phyloP scores from a whole-genome alignment of 2,797 vertebrate genomes.

The Sus cebifrons region DNA sequence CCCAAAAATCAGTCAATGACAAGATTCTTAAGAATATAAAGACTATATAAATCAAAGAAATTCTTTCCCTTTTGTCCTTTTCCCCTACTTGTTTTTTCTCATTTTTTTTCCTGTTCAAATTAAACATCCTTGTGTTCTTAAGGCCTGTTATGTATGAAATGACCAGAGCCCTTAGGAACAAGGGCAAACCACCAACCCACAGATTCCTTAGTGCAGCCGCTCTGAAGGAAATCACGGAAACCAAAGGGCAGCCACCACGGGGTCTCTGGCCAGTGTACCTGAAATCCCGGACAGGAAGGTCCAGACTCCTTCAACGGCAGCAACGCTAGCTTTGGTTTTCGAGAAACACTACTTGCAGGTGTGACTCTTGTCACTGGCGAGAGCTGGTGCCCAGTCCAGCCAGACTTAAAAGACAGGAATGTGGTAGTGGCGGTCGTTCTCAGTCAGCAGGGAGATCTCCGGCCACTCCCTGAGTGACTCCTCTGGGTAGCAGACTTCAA shows the following conservation, averaged over 20 bases:
- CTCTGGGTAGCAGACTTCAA: slow-evolving; percentile 89
- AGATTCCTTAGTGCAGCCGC: not conserved
- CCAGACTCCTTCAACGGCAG: not conserved
- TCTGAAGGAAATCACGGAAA: not conserved
- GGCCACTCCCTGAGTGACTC: slow-evolving; percentile 90
- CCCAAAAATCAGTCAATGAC: not conserved
- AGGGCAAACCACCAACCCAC: not conserved
- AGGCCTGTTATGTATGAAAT: not conserved
- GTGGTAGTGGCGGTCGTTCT: slow-evolving; percentile 91
- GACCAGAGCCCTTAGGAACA: not conserved
- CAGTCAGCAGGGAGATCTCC: slow-evolving; percentile 91
- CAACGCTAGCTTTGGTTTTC: not conserved
- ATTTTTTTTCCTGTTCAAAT: not conserved
- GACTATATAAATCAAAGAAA: not conserved
- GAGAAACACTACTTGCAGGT: not conserved
- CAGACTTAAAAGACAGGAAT: slow-evolving; percentile 88
- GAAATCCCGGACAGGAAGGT: not conserved
- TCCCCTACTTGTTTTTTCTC: not conserved
- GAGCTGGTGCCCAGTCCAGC: not conserved
- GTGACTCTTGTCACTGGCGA: not conserved
- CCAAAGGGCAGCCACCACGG: not conserved
- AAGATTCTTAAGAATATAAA: slow-evolving; percentile 17
- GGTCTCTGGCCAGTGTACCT: not conserved
- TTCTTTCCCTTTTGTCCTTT: not conserved
- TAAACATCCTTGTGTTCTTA: not conserved